Evolutionary conservation across 2,113 vertebrate species (phyloP).

Genomic region (Aptenodytes patagonicus): DNA sequence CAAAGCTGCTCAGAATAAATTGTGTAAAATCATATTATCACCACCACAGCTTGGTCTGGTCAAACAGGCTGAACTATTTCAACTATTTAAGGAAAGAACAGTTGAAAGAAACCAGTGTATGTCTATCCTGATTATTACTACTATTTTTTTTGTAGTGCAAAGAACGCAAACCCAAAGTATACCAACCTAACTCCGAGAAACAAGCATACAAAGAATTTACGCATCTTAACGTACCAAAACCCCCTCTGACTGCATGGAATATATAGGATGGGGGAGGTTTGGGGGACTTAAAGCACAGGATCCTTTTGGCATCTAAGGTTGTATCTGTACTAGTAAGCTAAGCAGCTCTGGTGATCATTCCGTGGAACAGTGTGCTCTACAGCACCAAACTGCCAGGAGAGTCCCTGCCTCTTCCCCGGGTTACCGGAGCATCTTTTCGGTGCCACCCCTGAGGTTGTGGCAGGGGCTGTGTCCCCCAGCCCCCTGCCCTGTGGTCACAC

Average conservation of each 20-base stretch:
- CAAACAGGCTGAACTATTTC: neutral
- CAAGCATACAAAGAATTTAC: neutral
- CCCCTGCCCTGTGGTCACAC: neutral
- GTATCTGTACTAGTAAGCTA: neutral
- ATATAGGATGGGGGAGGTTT: neutral
- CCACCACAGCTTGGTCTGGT: rapidly evolving
- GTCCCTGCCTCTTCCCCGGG: neutral
- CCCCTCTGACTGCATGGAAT: neutral
- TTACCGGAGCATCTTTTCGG: rapidly evolving
- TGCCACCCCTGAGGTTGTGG: rapidly evolving
- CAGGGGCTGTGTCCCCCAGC: neutral
- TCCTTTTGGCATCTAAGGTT: neutral
- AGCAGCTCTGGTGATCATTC: rapidly evolving
- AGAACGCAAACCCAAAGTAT: neutral
- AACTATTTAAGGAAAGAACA: neutral
- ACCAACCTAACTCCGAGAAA: neutral
- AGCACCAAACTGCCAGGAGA: neutral
- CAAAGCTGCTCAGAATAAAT: neutral
- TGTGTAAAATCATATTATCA: neutral
- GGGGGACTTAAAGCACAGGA: neutral
- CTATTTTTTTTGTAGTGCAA: neutral
- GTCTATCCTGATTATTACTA: neutral
- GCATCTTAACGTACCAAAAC: neutral
- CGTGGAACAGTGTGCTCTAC: neutral
- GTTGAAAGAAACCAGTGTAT: neutral